phyloP scores from a whole-genome alignment of 2,797 vertebrate genomes.

The Premnoplex brunnescens region DNA sequence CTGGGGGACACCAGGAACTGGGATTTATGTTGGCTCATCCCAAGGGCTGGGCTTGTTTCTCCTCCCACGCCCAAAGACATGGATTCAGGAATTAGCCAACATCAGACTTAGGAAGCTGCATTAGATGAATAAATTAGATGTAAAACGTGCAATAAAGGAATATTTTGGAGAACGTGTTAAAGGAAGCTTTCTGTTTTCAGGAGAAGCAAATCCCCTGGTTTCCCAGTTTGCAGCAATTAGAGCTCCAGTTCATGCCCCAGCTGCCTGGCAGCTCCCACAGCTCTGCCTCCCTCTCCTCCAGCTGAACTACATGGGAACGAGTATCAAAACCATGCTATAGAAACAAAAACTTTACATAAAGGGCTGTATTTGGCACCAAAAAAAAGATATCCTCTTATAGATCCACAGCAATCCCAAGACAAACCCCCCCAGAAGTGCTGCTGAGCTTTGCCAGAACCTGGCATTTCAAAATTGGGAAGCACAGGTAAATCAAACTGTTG shows the following conservation, averaged over 20 bases:
- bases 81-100: background rate
- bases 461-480: background rate
- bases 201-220: background rate
- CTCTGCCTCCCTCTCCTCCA: background rate
- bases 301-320: background rate
- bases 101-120: background rate
- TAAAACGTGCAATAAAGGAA: background rate
- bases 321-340: rapidly evolving
- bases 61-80: background rate
- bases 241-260: background rate
- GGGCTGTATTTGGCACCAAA: background rate
- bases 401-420: background rate
- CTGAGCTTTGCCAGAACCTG: background rate
- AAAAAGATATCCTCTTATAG: background rate
- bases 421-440: background rate
- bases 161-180: background rate
- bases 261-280: background rate
- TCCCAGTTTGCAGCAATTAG: background rate
- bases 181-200: background rate
- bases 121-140: background rate
- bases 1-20: background rate
- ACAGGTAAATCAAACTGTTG: background rate
- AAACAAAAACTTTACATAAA: background rate
- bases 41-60: background rate
- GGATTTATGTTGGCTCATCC: background rate